Percentiles rank a stretch among this genome's conserved stretches.
These are phyloP conservation scores for Pardalotus punctatus DNA, from an alignment of 2,113 vertebrate species.

Conservation along the genomic window DNA sequence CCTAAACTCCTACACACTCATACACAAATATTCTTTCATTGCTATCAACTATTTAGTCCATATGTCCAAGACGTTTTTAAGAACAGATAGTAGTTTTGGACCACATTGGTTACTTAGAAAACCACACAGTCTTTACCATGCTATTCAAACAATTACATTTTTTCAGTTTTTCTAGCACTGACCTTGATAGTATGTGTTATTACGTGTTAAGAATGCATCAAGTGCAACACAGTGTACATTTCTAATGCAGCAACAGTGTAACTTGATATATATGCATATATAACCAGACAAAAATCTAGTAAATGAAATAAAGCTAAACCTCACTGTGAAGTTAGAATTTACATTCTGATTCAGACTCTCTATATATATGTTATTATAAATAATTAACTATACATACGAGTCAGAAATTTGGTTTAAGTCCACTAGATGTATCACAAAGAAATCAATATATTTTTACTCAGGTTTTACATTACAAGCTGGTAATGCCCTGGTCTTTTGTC, in stretches of 20 bases:
- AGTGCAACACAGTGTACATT: background rate
- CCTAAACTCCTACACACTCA: slow-evolving; percentile 9
- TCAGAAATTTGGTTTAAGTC: background rate
- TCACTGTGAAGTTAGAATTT: background rate
- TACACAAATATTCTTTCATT: background rate
- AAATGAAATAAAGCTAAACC: background rate
- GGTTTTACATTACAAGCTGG: background rate
- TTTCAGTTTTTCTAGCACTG: background rate
- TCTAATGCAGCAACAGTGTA: background rate
- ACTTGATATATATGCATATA: background rate
- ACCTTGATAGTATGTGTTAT: background rate
- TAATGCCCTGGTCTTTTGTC: background rate
- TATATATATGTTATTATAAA: background rate
- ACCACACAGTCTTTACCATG: background rate
- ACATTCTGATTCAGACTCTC: background rate
- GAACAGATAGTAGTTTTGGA: background rate
- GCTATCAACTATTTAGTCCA: background rate
- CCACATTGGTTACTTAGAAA: background rate
- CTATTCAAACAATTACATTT: background rate
- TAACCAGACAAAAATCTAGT: background rate
- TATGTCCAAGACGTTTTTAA: slow-evolving; percentile 12
- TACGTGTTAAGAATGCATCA: background rate
- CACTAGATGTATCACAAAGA: background rate
- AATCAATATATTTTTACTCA: background rate
- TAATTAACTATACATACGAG: background rate